Conservation (phyloP, 2,113 vertebrate genomes). For the Hippocampus barbouri region DNA sequence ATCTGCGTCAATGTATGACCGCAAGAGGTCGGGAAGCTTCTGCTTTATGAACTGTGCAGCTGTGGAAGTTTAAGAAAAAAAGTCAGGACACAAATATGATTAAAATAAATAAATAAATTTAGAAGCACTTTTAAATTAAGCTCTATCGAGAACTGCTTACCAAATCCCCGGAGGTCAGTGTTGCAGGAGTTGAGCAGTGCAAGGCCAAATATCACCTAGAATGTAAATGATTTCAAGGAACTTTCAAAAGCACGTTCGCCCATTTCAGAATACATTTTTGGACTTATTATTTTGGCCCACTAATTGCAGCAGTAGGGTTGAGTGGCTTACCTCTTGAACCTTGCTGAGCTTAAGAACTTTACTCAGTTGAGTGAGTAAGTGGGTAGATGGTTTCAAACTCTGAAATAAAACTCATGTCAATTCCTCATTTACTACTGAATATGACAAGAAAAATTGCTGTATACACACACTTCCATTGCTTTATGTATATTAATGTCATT, state of each 20-base stretch:
- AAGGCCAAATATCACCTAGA: conserved; percentile 95
- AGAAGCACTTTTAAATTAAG: background rate
- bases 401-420: conserved; percentile 57
- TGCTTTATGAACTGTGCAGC: conserved; percentile 98
- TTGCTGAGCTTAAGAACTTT: conserved; percentile 99
- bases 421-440: background rate
- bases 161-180: conserved; percentile 92
- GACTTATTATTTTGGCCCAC: background rate
- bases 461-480: background rate
- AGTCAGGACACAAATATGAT: background rate
- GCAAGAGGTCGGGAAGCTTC: conserved; percentile 96
- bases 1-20: conserved; percentile 98
- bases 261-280: background rate
- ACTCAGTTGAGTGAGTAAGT: conserved; percentile 97
- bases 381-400: conserved; percentile 98
- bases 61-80: conserved; percentile 24
- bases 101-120: background rate
- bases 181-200: conserved; percentile 95
- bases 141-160: conserved; percentile 69
- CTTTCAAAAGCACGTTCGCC: background rate
- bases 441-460: background rate
- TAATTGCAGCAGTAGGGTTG: background rate
- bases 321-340: conserved; percentile 87
- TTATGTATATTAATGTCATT: background rate
- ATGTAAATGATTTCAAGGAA: conserved; percentile 18